Evolutionary conservation across 2,113 vertebrate genomes (phyloP).

Genomic region (Thomomys bottae): DNA sequence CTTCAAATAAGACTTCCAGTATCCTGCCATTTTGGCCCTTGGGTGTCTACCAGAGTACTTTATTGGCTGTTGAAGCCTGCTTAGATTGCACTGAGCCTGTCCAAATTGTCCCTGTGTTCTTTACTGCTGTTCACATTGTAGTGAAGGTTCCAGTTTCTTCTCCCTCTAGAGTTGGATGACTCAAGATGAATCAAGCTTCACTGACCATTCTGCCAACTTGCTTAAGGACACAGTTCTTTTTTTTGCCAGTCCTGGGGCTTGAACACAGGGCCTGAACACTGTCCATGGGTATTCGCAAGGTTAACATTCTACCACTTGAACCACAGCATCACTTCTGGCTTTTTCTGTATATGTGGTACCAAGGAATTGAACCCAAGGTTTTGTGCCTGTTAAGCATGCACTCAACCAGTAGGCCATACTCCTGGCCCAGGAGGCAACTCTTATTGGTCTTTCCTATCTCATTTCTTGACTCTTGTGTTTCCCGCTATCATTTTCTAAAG

Average conservation of each 20-base stretch:
- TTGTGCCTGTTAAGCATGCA: too few species aligned
- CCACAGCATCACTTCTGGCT: too few species aligned
- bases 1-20: not conserved
- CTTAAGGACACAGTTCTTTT: not conserved
- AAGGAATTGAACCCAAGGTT: too few species aligned
- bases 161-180: accelerated
- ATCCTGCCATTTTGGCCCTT: not conserved
- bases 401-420: too few species aligned
- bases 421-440: too few species aligned
- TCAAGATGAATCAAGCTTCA: not conserved
- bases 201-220: not conserved
- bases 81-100: not conserved
- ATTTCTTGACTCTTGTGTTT: not conserved
- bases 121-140: not conserved
- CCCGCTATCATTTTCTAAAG: not conserved
- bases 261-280: too few species aligned
- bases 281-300: too few species aligned
- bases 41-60: not conserved
- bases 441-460: not conserved
- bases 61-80: not conserved
- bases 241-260: too few species aligned
- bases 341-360: too few species aligned
- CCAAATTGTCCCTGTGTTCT: not conserved
- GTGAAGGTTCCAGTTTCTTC: not conserved
- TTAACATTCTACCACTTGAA: too few species aligned